Evolutionary conservation across 1,140 invertebrate genomes (phyloP), one percentile per base, ranked within the genome.

Genomic region (Archivesica marissinica): DNA sequence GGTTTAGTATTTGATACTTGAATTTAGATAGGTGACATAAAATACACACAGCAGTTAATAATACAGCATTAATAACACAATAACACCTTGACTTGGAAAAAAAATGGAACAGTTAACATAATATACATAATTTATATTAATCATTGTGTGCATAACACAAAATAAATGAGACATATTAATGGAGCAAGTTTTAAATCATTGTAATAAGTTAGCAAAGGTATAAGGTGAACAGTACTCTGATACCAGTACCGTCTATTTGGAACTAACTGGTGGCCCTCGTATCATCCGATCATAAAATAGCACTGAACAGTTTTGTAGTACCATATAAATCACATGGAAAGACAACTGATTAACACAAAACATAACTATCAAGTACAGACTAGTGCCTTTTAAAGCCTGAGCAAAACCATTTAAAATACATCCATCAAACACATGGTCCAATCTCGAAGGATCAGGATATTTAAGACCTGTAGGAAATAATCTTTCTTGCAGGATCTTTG

Each of bases 1-100:
- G 78, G 76, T 54, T 81, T 70, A 70, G 78, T 81, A 81, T 81
- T 81, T 81, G 78, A 81, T 81, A 81, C 78, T 81, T 81, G 3
- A 54, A 44, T 61, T n/a, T 64, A 68, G 54, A 30, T 81, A 70
- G 33, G 25, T 70, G 33, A 81, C 64, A 81, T 35, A 81, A 35
- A 44, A 6, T 47, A 66, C 41, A 64, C 41, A 64, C 68, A 72
- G 68, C 68, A 72, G 68, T n/a, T n/a, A n/a, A n/a, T 79, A 39
- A 39, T 79, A 64, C 41, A 66, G 41, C 38, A 61, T 41, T 66
- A 79, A 59, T 30, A 44, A 79, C 56, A 64, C 52, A 66, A 50
- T 33, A 78, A 78, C 35, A 61, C 20, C 38, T 50, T 56, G 47
- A 41, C 66, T 79, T 38, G 76, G 50, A 79, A 77, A 52, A 56